These are phyloP conservation scores for Diplogasteroides magnus DNA, from an alignment of 1,140 invertebrate species.

Conservation along the genomic window DNA sequence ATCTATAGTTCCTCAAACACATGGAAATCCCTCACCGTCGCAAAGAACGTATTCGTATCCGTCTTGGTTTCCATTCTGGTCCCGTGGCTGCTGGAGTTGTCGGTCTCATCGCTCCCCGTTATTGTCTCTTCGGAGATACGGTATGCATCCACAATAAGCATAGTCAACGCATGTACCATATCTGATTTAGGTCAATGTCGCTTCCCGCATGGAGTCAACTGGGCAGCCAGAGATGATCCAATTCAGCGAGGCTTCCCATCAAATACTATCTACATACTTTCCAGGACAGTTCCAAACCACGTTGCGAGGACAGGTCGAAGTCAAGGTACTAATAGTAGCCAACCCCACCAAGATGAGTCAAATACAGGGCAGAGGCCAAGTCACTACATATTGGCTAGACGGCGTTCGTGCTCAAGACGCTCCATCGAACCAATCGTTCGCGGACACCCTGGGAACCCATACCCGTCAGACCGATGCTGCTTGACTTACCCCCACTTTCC, in stretches of 20 bases:
- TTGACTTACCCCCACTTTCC: too few species aligned
- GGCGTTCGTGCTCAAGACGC: too few species aligned
- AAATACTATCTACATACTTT: too few species aligned
- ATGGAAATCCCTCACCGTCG: conserved; percentile 46
- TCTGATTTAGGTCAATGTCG: conserved; percentile 66
- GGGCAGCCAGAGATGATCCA: conserved; percentile 49
- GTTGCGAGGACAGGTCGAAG: conserved; percentile 44
- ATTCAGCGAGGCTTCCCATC: conserved; percentile 41
- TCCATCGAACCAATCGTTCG: too few species aligned
- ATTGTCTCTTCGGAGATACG: conserved; percentile 76
- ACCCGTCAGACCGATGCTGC: too few species aligned
- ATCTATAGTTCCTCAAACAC: conserved; percentile 41
- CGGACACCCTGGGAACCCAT: too few species aligned
- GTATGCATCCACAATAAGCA: conserved; percentile 59
- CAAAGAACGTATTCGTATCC: conserved; percentile 31
- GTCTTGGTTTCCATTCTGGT: conserved; percentile 53
- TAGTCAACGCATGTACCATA: too few species aligned
- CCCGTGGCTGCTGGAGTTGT: conserved; percentile 55
- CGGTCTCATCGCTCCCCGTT: conserved; percentile 57
- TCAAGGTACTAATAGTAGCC: conserved; percentile 37
- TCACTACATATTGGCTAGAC: conserved; percentile 39
- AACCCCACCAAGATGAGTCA: background rate
- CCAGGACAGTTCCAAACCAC: conserved; percentile 38
- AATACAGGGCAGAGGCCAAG: conserved; percentile 37
- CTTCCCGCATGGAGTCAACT: conserved; percentile 76